Evolutionary conservation across 2,113 vertebrate genomes (phyloP), one percentile per base, ranked within the genome.

Genomic region (Lagopus muta): DNA sequence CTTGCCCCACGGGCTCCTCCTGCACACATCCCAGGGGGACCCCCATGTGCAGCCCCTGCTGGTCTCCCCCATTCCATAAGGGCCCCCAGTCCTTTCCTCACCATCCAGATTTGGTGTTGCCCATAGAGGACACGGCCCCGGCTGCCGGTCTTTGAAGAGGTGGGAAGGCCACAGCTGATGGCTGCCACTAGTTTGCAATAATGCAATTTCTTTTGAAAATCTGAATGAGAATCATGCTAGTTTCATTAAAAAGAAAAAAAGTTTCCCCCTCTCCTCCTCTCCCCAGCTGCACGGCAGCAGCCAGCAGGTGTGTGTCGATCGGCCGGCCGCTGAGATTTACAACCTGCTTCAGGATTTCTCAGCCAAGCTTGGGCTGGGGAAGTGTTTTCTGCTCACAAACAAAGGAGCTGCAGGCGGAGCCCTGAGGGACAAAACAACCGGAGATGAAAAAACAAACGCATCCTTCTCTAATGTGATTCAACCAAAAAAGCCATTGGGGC

Each of bases 271-370:
- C 85, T 78, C 70, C 77, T 69, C 19, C 50, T 84, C 21, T 16
- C 72, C 55, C 91, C 97, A 97, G 96, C 96, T 98, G 97, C 86
- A 17, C 24, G 50, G 47, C 73, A 88, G 47, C 82, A 81, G 88
- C 88, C 91, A 91, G 95, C 97, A 97, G 96, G 97, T 97, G 96
- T 95, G 82, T 95, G 93, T 94, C 61, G 61, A 67, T 81, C 32
- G 4, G 25, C 64, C 16, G 8, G 88, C 89, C 58, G 7, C 1
- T 1, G 86, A 97, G 96, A 98, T 97, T 97, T 97, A 96, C 95
- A 95, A 91, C 90, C 95, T 97, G 95, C 38, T 83, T 87, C 94
- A 94, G 89, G 76, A 82, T 92, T 89, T 92, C 92, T 92, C 36
- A 21, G 67, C 74, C 92, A 81, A 78, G 75, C 62, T 72, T 61